Evolutionary conservation across 2,113 vertebrate species (phyloP).

Genomic region (Bombycilla garrulus): DNA sequence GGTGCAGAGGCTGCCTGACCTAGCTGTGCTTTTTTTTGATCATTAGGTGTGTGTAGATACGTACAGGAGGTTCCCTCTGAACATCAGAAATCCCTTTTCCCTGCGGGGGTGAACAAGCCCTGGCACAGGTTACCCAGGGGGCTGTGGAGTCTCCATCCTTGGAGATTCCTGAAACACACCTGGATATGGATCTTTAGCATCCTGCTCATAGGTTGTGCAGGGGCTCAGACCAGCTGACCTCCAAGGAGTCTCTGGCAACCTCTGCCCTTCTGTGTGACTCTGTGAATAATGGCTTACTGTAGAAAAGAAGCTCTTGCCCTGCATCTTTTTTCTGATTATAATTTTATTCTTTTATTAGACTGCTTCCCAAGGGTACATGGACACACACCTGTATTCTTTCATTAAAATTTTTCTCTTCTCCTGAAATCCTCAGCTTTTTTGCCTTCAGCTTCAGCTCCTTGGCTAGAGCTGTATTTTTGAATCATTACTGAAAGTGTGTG

Average conservation of each 20-base stretch:
- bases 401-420: not conserved
- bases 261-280: not conserved
- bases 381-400: not conserved
- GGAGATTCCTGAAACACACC: not conserved
- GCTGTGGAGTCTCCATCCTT: not conserved
- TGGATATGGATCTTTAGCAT: not conserved
- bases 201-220: not conserved
- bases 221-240: accelerated
- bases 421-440: not conserved
- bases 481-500: accelerated
- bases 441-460: not conserved
- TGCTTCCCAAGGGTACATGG: not conserved
- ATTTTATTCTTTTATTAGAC: not conserved
- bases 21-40: accelerated
- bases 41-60: accelerated
- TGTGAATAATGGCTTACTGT: not conserved
- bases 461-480: not conserved
- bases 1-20: not conserved
- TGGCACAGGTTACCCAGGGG: not conserved
- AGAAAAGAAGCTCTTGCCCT: not conserved
- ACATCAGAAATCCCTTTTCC: accelerated
- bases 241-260: too few relatives aligned
- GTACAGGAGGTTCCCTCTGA: not conserved
- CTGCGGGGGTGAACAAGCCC: too few relatives aligned
- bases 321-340: not conserved